Conservation (phyloP, 2,797 vertebrate genomes). For the Lophura swinhoii region DNA sequence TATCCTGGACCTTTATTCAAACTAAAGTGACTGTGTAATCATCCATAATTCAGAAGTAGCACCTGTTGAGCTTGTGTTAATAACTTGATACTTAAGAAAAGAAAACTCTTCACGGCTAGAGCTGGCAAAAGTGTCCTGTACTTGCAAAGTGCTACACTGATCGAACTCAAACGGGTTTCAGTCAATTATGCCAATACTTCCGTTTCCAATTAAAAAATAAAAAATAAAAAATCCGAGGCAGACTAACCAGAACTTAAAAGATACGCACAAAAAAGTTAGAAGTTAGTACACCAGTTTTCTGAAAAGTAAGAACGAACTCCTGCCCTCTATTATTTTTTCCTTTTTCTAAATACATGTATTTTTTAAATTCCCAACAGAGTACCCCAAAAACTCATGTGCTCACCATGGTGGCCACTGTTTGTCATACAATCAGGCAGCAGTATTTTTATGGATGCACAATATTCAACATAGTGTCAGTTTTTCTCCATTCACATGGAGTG, state of each 20-base stretch:
- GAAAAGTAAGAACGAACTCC: not conserved
- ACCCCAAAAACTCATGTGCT: not conserved
- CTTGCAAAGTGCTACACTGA: not conserved
- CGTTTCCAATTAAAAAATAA: not conserved
- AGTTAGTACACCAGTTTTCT: not conserved
- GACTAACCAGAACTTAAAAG: not conserved
- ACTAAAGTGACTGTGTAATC: not conserved
- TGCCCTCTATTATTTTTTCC: not conserved
- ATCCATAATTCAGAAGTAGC: constrained; percentile 41
- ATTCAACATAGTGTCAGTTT: not conserved
- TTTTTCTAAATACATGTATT: not conserved
- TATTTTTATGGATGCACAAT: not conserved
- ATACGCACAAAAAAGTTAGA: not conserved
- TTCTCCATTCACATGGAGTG: not conserved
- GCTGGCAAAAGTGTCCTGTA: not conserved
- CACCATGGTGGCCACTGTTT: fast-evolving
- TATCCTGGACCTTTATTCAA: constrained; percentile 22
- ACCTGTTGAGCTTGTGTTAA: constrained; percentile 39
- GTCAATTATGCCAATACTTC: not conserved
- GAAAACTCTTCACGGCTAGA: not conserved
- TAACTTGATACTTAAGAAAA: not conserved
- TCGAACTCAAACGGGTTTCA: not conserved
- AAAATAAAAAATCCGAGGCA: not conserved
- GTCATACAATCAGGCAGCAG: not conserved
- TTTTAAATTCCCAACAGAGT: not conserved